Conservation (phyloP, 2,797 vertebrate species). For the Rhinophrynus dorsalis region DNA sequence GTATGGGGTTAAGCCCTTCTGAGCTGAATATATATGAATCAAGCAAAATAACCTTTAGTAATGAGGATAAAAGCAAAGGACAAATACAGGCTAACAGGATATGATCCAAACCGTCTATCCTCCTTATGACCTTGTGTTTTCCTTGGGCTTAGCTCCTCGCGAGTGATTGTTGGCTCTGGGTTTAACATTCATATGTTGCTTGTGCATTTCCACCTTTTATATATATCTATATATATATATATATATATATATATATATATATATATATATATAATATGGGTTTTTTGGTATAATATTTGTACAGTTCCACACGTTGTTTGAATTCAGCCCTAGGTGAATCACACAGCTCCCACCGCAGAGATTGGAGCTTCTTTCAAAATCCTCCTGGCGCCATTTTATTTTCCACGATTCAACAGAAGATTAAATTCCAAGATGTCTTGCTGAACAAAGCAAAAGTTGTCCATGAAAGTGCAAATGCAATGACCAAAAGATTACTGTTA, state of each 20-base stretch:
- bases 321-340: conserved; percentile 80
- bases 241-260: no score
- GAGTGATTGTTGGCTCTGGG: conserved; percentile 69
- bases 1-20: conserved; percentile 16
- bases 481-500: conserved; percentile 83
- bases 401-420: conserved; percentile 76
- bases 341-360: conserved; percentile 65
- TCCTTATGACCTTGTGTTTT: conserved; percentile 54
- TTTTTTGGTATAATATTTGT: conserved; percentile 83
- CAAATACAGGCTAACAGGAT: conserved; percentile 6
- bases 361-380: conserved; percentile 67
- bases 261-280: no score
- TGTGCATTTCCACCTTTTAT: conserved; percentile 70
- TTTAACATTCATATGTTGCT: conserved; percentile 67
- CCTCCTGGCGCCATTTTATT: conserved; percentile 70
- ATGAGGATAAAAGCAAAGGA: conserved; percentile 6
- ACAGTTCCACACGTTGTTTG: conserved; percentile 81
- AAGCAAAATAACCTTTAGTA: conserved; percentile 11
- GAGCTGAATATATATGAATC: conserved; percentile 5
- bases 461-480: conserved; percentile 86
- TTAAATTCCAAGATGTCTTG: conserved; percentile 82
- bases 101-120: conserved; percentile 65
- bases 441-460: conserved; percentile 84
- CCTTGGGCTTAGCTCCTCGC: conserved; percentile 68
- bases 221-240: conserved; percentile 58